Evolutionary conservation across 2,113 vertebrate species (phyloP).

Genomic region (Benthochromis sp.): DNA sequence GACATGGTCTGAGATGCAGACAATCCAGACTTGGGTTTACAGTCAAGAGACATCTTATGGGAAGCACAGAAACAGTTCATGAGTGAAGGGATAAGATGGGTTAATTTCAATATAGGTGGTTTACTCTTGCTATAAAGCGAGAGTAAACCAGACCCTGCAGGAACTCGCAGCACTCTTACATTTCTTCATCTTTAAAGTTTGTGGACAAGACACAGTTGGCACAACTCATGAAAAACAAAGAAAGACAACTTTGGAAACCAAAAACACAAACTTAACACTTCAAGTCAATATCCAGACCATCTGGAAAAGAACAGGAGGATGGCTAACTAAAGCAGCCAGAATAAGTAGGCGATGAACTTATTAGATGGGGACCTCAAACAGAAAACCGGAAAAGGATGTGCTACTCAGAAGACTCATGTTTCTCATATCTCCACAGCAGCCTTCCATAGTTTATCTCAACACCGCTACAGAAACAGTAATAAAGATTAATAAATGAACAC

Average conservation of each 20-base stretch:
- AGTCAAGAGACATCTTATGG: background rate
- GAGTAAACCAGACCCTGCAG: background rate
- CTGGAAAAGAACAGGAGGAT: background rate
- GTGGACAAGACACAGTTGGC: background rate
- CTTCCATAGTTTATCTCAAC: background rate
- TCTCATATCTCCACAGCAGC: background rate
- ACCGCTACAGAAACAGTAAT: background rate
- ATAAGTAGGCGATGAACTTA: background rate
- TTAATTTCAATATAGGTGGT: background rate
- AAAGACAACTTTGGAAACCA: background rate
- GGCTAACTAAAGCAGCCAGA: background rate
- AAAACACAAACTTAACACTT: background rate
- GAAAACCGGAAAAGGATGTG: background rate
- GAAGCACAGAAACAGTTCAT: background rate
- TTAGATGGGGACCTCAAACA: background rate
- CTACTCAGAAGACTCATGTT: background rate
- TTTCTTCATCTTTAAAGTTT: background rate
- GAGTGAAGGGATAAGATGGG: background rate
- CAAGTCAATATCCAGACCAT: background rate
- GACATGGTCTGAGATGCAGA: too few species aligned
- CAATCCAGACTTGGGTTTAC: too few species aligned
- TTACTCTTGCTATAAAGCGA: background rate
- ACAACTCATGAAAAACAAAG: background rate
- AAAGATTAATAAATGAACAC: background rate
- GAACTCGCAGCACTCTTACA: background rate